Conservation (phyloP, 2,888 invertebrate genomes). For the Eulithis prunata region DNA sequence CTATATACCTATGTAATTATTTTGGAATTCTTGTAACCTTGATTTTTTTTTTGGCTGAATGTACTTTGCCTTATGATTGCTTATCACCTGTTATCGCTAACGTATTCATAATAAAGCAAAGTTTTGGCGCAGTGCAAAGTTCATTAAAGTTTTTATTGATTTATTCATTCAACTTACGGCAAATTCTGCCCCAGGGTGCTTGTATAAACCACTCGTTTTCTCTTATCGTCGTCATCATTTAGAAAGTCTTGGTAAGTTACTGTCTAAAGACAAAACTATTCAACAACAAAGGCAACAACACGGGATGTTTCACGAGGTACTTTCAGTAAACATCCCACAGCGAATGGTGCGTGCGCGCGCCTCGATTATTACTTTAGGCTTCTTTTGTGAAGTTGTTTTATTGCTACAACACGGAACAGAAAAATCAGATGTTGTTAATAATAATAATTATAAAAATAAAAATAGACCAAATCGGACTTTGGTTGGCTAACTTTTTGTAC, state of each 20-base stretch:
- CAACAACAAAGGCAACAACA: slow-evolving; percentile 1
- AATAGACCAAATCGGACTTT: too few species aligned
- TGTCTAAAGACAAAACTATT: slow-evolving; percentile 11
- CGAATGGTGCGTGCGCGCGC: neutral
- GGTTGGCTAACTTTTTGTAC: too few species aligned
- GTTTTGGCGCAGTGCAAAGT: slow-evolving; percentile 27
- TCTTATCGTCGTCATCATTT: slow-evolving; percentile 53
- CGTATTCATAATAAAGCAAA: too few species aligned
- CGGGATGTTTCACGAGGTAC: neutral
- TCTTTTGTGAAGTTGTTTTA: too few species aligned
- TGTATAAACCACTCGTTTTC: slow-evolving; percentile 78
- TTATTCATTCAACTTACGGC: slow-evolving; percentile 58
- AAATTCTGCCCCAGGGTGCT: slow-evolving; percentile 75
- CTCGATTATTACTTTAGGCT: too few species aligned
- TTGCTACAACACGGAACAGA: too few species aligned
- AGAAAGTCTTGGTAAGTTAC: slow-evolving; percentile 11
- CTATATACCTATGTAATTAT: too few species aligned
- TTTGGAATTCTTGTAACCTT: too few species aligned
- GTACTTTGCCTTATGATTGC: slow-evolving; percentile 9
- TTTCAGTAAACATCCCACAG: neutral
- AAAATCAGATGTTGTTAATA: too few species aligned
- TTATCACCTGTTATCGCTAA: neutral
- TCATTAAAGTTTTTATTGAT: slow-evolving; percentile 32
- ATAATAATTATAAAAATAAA: too few species aligned
- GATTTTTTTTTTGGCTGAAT: neutral